A percentile compares a stretch with the other conserved stretches of the same genome.
phyloP scores from a whole-genome alignment of 2,113 vertebrate species.

The Perca flavescens region DNA sequence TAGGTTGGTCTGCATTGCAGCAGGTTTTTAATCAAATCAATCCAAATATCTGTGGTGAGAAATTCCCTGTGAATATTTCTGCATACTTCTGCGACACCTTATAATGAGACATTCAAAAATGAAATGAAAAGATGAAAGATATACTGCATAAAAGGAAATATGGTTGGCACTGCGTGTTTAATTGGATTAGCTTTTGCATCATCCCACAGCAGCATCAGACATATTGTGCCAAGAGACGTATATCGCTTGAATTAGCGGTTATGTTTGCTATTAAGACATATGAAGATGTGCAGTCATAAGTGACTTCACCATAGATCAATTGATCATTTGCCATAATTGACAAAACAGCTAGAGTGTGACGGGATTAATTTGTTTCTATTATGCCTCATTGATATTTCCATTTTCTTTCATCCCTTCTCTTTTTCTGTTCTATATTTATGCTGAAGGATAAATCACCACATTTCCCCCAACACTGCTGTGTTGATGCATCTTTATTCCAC shows the following conservation, averaged over 20 bases:
- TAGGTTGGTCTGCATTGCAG: not conserved
- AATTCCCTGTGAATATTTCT: not conserved
- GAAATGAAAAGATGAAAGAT: slow-evolving; percentile 5
- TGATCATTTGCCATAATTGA: slow-evolving; percentile 55
- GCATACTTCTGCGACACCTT: not conserved
- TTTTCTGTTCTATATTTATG: slow-evolving; percentile 9
- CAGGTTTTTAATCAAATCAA: not conserved
- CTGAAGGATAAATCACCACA: slow-evolving; percentile 19
- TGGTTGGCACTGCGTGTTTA: slow-evolving; percentile 9
- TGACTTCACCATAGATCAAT: slow-evolving; percentile 31
- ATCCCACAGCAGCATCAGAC: not conserved
- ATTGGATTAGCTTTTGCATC: slow-evolving; percentile 8
- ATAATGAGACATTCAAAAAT: not conserved
- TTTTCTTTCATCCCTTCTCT: slow-evolving; percentile 9
- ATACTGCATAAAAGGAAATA: not conserved
- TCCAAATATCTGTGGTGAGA: not conserved
- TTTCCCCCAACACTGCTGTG: not conserved
- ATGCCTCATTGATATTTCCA: slow-evolving; percentile 43
- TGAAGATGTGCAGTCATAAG: slow-evolving; percentile 15
- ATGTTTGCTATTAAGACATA: slow-evolving; percentile 38
- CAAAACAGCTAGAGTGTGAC: slow-evolving; percentile 33
- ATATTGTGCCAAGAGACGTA: not conserved
- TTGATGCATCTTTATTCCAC: slow-evolving; percentile 45
- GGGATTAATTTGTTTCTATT: slow-evolving; percentile 42
- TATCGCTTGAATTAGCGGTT: not conserved